Evolutionary conservation across 2,888 invertebrate genomes (phyloP).

Genomic region (Macaria notata): DNA sequence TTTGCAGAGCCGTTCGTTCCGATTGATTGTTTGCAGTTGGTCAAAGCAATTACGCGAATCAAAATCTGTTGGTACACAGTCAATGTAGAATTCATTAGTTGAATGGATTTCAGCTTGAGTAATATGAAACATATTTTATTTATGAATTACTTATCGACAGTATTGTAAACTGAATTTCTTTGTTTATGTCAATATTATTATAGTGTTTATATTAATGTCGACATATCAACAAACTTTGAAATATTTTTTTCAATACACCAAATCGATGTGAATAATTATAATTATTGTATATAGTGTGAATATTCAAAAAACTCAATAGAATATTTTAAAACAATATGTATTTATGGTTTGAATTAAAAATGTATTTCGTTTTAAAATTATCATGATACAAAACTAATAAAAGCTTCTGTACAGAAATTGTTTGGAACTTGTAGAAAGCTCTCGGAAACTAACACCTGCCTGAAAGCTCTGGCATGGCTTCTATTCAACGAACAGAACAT

Average conservation of each 20-base stretch:
- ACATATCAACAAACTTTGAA: no score
- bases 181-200: no score
- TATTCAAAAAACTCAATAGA: no score
- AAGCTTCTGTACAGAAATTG: slow-evolving; percentile 1
- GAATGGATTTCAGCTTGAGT: not conserved
- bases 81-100: slow-evolving; percentile 17
- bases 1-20: slow-evolving; percentile 18
- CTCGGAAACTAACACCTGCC: slow-evolving; percentile 4
- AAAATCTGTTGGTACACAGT: slow-evolving; percentile 18
- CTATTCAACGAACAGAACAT: slow-evolving; percentile 15
- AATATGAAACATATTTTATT: not conserved
- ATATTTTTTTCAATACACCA: no score
- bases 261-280: no score
- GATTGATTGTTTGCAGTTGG: slow-evolving; percentile 31
- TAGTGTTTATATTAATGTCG: no score
- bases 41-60: slow-evolving; percentile 24
- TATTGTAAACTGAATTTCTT: no score
- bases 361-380: no score
- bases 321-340: no score
- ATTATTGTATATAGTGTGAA: no score
- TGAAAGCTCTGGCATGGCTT: slow-evolving; percentile 10
- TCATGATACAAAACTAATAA: not conserved
- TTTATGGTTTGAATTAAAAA: no score
- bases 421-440: slow-evolving; percentile 8
- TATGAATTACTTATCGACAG: no score